Percentiles rank a stretch among this genome's conserved stretches.
Evolutionary conservation across 1,140 invertebrate species (phyloP).

Genomic region (Atopsyche davidsoni): DNA sequence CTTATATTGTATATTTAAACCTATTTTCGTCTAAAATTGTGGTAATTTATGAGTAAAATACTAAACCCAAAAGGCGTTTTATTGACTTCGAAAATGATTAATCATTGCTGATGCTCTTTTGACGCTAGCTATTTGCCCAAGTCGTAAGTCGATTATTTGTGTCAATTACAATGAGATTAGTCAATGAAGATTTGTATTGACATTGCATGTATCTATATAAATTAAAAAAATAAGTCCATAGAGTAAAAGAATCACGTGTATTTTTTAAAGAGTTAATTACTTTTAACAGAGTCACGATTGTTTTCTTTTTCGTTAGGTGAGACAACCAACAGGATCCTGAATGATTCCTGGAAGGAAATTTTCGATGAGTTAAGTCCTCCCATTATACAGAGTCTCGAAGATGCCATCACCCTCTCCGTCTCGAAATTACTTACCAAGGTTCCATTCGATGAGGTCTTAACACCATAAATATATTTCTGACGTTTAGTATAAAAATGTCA

Average conservation of each 20-base stretch:
- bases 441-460: constrained; percentile 32
- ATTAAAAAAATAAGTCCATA: neutral
- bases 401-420: constrained; percentile 39
- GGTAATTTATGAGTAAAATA: no score
- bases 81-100: no score
- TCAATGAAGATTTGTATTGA: neutral
- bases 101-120: no score
- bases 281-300: neutral
- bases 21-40: no score
- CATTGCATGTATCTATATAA: neutral
- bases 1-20: no score
- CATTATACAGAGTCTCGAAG: constrained; percentile 37
- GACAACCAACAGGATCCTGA: constrained; percentile 25
- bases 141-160: neutral
- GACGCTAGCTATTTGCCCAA: no score
- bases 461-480: constrained; percentile 24
- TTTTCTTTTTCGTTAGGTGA: constrained; percentile 19
- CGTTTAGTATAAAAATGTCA: no score
- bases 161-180: neutral
- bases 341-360: constrained; percentile 24
- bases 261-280: neutral
- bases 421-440: constrained; percentile 38
- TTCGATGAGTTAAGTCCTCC: constrained; percentile 30
- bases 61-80: no score
- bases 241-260: neutral